phyloP scores from a whole-genome alignment of 2,888 invertebrate species.

The Melanostoma scalare region DNA sequence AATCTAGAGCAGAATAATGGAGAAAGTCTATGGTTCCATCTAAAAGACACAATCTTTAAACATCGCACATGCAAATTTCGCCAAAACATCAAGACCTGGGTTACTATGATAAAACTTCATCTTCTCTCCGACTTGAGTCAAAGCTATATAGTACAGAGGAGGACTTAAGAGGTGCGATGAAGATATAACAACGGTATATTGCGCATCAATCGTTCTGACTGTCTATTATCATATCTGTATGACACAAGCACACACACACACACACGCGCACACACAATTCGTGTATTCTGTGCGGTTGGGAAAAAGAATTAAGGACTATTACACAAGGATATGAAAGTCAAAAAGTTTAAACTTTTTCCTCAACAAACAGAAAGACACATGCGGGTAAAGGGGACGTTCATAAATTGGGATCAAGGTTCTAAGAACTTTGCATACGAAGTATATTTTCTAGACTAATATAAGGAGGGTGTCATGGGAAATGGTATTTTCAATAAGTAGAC shows the following conservation, averaged over 20 bases:
- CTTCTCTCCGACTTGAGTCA: slow-evolving; percentile 40
- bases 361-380: neutral
- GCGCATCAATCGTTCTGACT: slow-evolving; percentile 36
- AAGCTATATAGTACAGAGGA: slow-evolving; percentile 8
- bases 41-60: slow-evolving; percentile 41
- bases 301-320: slow-evolving; percentile 66
- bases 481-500: slow-evolving; percentile 60
- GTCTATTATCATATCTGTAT: slow-evolving; percentile 56
- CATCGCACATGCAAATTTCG: slow-evolving; percentile 49
- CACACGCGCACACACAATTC: slow-evolving; percentile 40
- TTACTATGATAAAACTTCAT: slow-evolving; percentile 51
- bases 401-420: slow-evolving; percentile 57
- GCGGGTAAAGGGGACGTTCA: neutral
- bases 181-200: slow-evolving; percentile 53
- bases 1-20: slow-evolving; percentile 13
- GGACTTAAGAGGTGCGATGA: slow-evolving; percentile 58
- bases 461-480: slow-evolving; percentile 6
- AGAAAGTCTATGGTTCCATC: slow-evolving; percentile 52
- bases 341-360: slow-evolving; percentile 60
- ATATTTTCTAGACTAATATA: slow-evolving; percentile 29
- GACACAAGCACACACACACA: slow-evolving; percentile 17
- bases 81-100: neutral
- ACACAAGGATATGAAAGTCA: slow-evolving; percentile 68
- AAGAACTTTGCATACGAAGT: slow-evolving; percentile 36
- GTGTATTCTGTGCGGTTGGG: slow-evolving; percentile 12